Percentiles rank a stretch among this genome's conserved stretches.
phyloP scores from a whole-genome alignment of 2,113 vertebrate species.

The Strix uralensis region DNA sequence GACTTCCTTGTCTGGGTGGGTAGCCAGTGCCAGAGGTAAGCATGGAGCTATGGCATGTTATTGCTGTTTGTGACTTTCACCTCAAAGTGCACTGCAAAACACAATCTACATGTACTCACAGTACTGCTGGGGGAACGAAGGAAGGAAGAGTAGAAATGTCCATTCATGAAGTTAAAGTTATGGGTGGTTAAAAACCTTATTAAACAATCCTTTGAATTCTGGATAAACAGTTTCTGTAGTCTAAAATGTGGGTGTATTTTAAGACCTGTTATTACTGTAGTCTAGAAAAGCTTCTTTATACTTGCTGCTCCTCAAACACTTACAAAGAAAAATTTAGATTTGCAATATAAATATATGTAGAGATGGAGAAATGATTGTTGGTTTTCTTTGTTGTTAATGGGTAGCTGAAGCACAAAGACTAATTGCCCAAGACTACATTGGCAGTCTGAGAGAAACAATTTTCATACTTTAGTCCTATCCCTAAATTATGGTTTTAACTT shows the following conservation, averaged over 20 bases:
- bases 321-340: neutral
- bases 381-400: neutral
- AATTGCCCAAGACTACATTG: neutral
- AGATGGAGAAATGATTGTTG: neutral
- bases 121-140: neutral
- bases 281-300: neutral
- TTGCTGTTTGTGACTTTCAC: neutral
- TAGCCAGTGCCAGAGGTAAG: neutral
- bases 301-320: neutral
- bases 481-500: neutral
- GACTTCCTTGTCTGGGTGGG: neutral
- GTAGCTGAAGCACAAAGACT: neutral
- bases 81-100: neutral
- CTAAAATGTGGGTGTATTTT: neutral
- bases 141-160: neutral
- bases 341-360: neutral
- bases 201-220: neutral
- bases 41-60: fast-evolving
- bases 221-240: neutral
- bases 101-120: neutral
- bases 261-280: neutral
- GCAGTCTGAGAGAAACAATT: neutral
- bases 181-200: neutral
- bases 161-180: neutral
- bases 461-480: neutral